Evolutionary conservation across 2,888 invertebrate genomes (phyloP).

Genomic region (Euplagia quadripunctaria): DNA sequence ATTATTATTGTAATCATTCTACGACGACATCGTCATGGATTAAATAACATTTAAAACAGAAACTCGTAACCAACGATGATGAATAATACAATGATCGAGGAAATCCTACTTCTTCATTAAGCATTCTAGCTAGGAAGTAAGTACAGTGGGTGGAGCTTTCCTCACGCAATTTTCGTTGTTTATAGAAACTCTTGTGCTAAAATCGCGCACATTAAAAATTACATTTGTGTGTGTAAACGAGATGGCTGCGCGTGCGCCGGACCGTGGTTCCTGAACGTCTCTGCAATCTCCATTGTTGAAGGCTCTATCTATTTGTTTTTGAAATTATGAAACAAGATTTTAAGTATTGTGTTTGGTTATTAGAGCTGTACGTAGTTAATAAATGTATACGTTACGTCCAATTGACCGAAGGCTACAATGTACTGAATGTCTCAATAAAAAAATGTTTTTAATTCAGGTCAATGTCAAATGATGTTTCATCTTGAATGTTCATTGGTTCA

Average conservation of each 20-base stretch:
- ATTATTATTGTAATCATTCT: not conserved
- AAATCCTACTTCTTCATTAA: slow-evolving; percentile 9
- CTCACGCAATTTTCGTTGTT: slow-evolving; percentile 1
- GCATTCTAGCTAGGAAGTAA: slow-evolving; percentile 7
- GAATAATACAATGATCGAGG: not conserved
- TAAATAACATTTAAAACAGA: not conserved
- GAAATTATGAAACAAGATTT: slow-evolving; percentile 16
- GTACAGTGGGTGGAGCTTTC: not conserved
- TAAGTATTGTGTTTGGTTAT: slow-evolving; percentile 8
- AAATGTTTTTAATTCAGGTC: slow-evolving; percentile 31
- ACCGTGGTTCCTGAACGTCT: slow-evolving; percentile 62
- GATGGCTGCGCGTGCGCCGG: slow-evolving; percentile 48
- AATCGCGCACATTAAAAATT: slow-evolving; percentile 2
- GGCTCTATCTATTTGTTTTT: slow-evolving; percentile 38
- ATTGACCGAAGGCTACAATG: slow-evolving; percentile 2
- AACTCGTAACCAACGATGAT: too few species aligned
- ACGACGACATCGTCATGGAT: not conserved
- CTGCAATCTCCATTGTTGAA: slow-evolving; percentile 56
- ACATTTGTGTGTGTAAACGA: slow-evolving; percentile 42
- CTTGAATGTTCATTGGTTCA: slow-evolving; percentile 34
- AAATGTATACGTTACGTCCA: slow-evolving; percentile 1
- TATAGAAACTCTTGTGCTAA: slow-evolving; percentile 1
- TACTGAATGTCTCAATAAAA: not conserved
- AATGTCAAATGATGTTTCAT: slow-evolving; percentile 25
- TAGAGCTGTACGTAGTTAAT: slow-evolving; percentile 5